Evolutionary conservation across 1,140 invertebrate genomes (phyloP), one percentile per base, ranked within the genome.

Genomic region (Procambarus clarkii): DNA sequence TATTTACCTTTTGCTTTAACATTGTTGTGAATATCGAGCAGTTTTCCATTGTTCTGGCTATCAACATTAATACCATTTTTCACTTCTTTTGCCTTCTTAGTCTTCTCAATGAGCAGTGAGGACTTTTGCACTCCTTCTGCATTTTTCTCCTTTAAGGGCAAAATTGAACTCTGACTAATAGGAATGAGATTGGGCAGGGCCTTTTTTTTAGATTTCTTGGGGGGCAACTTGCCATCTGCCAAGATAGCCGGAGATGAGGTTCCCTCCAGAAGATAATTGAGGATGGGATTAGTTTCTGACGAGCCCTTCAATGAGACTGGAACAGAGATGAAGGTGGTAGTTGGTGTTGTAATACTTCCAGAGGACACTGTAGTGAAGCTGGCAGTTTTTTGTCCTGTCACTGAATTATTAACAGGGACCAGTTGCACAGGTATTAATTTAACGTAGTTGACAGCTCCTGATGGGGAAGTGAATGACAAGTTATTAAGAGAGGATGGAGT

Each of bases 401-500:
- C 9, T n/a, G 11, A 15, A 46, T 74, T 58, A 64, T 44, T 78
- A 77, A 91, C 83, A 64, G 83, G 90, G 46, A 91, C 86, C 21
- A 91, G 77, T 76, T 91, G 90, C 18, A 91, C 84, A 21, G 90
- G 90, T 44, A 91, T 91, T 7, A 91, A 74, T 45, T 91, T 91
- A 7, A 91, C 90, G 71, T 69, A 86, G 45, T 78, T 91, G 11
- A 91, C 90, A 71, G 88, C 81, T 15, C 77, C 84, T 48, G 76
- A 58, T 18, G 90, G n/a, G 21, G 83, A 74, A 21, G 83, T 58
- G 15, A 86, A 54, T 24, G 77, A 77, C 60, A 81, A 48, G 78
- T n/a, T 80, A 77, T 46, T 64, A 44, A 88, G 15, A n/a, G 60
- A 44, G 21, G 81, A 78, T 18, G 88, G 71, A 0, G 88, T 84